Evolutionary conservation across 1,140 invertebrate species (phyloP).

Genomic region (Dendroctonus valens): DNA sequence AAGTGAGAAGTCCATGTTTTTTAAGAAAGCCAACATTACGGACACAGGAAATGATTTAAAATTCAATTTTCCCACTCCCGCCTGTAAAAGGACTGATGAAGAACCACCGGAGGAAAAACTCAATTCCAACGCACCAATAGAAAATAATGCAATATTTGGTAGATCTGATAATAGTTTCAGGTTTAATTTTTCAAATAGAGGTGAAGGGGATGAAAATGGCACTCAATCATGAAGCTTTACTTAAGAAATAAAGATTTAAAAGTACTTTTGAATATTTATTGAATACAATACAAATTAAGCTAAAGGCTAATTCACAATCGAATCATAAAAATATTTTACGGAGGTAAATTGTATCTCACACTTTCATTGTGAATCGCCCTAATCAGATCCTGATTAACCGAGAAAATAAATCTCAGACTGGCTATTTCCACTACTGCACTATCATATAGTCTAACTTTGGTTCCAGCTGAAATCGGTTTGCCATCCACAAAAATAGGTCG

Average conservation of each 20-base stretch:
- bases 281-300: too few species aligned
- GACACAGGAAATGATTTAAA: conserved; percentile 48
- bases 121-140: neutral
- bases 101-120: neutral
- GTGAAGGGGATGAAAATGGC: conserved; percentile 1
- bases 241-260: too few species aligned
- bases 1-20: conserved; percentile 57
- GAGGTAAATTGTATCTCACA: conserved; percentile 43
- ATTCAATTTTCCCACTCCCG: conserved; percentile 49
- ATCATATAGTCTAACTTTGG: conserved; percentile 84
- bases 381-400: conserved; percentile 90
- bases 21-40: conserved; percentile 52
- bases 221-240: too few species aligned
- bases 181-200: conserved; percentile 55
- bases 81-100: neutral
- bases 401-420: conserved; percentile 86
- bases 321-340: conserved; percentile 18
- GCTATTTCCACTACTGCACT: conserved; percentile 95
- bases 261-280: too few species aligned
- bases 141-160: conserved; percentile 33
- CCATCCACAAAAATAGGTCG: conserved; percentile 92
- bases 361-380: conserved; percentile 50
- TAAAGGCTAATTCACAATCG: too few species aligned
- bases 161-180: conserved; percentile 51
- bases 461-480: conserved; percentile 79